Evolutionary conservation across 2,113 vertebrate genomes (phyloP).

Genomic region (Heptranchias perlo): DNA sequence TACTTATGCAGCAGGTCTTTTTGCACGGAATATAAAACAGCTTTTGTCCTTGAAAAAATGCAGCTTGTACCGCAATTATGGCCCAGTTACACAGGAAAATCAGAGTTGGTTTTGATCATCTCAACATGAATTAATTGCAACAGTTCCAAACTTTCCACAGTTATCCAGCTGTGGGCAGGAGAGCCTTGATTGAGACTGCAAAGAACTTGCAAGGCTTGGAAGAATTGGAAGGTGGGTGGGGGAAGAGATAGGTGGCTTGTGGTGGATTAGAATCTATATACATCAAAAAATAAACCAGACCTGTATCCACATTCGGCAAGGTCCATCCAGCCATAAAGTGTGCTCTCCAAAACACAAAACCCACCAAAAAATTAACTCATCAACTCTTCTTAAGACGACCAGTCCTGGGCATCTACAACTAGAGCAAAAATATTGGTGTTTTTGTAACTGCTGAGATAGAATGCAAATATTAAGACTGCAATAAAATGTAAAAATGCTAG

Average conservation of each 20-base stretch:
- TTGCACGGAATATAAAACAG: background rate
- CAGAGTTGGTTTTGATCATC: slow-evolving; percentile 27
- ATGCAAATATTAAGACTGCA: background rate
- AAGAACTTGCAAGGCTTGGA: background rate
- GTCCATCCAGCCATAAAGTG: background rate
- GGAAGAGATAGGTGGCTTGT: background rate
- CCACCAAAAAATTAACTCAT: background rate
- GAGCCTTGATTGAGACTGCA: background rate
- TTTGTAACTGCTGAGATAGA: background rate
- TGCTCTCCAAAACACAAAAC: background rate
- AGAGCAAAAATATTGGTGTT: background rate
- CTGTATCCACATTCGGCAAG: background rate
- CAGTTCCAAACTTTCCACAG: background rate
- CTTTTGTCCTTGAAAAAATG: slow-evolving; percentile 30
- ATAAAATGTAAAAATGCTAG: background rate
- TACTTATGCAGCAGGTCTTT: slow-evolving; percentile 49
- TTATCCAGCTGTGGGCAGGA: background rate
- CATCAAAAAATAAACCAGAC: background rate
- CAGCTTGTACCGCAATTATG: slow-evolving; percentile 28
- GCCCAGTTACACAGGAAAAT: slow-evolving; percentile 20
- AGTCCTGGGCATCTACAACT: background rate
- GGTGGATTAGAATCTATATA: background rate
- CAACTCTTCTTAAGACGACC: background rate
- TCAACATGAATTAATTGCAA: slow-evolving; percentile 27
- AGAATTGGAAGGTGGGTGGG: background rate